phyloP scores from a whole-genome alignment of 2,113 vertebrate genomes.

The Pyxicephalus adspersus region DNA sequence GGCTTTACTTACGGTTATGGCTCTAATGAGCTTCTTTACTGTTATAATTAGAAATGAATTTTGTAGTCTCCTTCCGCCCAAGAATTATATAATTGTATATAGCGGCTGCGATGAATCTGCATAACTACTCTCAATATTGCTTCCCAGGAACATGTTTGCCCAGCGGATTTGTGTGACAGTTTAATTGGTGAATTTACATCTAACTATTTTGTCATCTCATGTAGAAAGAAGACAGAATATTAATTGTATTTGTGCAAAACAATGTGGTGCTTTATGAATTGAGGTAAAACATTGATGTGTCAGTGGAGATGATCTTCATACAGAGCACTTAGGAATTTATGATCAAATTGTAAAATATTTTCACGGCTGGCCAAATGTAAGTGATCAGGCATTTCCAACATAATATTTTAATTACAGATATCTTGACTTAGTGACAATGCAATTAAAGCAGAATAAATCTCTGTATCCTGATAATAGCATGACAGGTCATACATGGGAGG shows the following conservation, averaged over 20 bases:
- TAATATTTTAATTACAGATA: slow-evolving; percentile 13
- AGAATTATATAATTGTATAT: slow-evolving; percentile 31
- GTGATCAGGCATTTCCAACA: not conserved
- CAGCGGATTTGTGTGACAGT: slow-evolving; percentile 21
- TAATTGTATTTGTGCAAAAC: not conserved
- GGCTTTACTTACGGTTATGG: slow-evolving; percentile 43
- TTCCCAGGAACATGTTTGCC: not conserved
- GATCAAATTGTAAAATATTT: slow-evolving; percentile 17
- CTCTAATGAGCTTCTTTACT: slow-evolving; percentile 50
- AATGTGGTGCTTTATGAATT: not conserved
- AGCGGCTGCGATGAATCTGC: not conserved
- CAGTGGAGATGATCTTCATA: not conserved
- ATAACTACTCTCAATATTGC: not conserved
- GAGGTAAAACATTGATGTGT: not conserved
- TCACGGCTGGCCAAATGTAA: not conserved
- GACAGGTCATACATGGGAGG: too few relatives aligned
- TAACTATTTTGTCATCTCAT: slow-evolving; percentile 22
- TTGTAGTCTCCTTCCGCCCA: slow-evolving; percentile 14
- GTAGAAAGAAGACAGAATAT: not conserved
- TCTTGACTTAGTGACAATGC: slow-evolving; percentile 16
- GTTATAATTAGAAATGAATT: slow-evolving; percentile 54
- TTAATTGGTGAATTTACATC: slow-evolving; percentile 27
- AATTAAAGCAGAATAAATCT: not conserved
- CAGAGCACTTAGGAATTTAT: slow-evolving; percentile 14
- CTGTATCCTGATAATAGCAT: too few relatives aligned